A percentile compares a stretch with the other conserved stretches of the same genome.
Conservation (phyloP, 2,888 invertebrate genomes). For the Zonitis immaculata region DNA sequence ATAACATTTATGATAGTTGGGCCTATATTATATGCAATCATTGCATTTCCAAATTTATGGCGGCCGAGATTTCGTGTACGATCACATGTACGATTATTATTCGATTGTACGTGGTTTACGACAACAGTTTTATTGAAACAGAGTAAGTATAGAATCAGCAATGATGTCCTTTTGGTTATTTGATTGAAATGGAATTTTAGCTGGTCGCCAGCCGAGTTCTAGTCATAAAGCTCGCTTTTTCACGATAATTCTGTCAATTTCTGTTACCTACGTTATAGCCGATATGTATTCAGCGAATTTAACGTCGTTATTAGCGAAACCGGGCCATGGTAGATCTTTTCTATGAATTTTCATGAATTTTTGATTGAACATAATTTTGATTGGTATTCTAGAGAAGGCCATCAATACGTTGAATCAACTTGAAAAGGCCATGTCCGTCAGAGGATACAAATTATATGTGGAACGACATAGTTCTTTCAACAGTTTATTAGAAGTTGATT, state of each 20-base stretch:
- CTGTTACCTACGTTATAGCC: conserved; percentile 71
- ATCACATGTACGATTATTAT: conserved; percentile 46
- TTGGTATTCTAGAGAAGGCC: conserved; percentile 63
- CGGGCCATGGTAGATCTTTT: conserved; percentile 54
- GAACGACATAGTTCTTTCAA: conserved; percentile 70
- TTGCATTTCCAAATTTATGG: conserved; percentile 60
- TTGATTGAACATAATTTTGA: no score
- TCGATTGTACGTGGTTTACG: conserved; percentile 70
- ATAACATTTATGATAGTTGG: conserved; percentile 63
- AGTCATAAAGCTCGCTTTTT: conserved; percentile 65
- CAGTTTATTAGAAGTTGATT: conserved; percentile 60
- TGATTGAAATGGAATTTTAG: no score
- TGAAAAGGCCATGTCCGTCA: conserved; percentile 61
- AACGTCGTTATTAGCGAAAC: conserved; percentile 68
- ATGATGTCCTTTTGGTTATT: no score
- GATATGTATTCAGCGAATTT: conserved; percentile 76
- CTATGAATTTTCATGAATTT: neutral
- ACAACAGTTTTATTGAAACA: conserved; percentile 66
- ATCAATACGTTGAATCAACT: conserved; percentile 63
- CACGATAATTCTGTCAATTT: conserved; percentile 65
- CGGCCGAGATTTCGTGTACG: conserved; percentile 44
- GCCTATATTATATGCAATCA: conserved; percentile 64
- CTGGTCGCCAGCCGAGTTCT: conserved; percentile 58
- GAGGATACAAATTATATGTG: conserved; percentile 63
- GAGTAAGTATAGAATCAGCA: no score